Evolutionary conservation across 37 sponge, comb jelly and placozoan species (phyloP).

Genomic region (Chondrilla cf. caribensis): DNA sequence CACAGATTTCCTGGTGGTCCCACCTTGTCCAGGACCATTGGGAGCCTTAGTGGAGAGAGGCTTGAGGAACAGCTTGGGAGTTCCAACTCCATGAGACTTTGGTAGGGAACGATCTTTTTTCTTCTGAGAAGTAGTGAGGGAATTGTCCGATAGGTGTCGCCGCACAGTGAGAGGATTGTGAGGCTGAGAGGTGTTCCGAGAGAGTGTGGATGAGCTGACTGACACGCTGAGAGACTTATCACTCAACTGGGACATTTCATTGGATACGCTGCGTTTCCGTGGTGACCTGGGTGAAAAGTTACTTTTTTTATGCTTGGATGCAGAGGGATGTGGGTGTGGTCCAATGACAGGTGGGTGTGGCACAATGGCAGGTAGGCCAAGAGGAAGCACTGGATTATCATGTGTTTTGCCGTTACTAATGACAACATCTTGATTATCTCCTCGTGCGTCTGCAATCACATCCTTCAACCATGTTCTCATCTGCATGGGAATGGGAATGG

Average conservation of each 20-base stretch:
- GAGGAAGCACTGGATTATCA: neutral
- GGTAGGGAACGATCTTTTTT: too few relatives aligned
- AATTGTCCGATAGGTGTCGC: neutral
- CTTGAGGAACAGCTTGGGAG: too few relatives aligned
- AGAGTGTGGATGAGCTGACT: too few relatives aligned
- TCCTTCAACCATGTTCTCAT: too few relatives aligned
- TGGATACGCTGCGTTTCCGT: conserved; percentile 4
- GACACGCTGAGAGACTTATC: neutral
- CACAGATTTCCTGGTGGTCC: too few relatives aligned
- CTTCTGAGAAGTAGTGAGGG: neutral
- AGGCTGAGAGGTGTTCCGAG: too few relatives aligned
- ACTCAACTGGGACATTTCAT: neutral
- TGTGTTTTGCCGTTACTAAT: too few relatives aligned
- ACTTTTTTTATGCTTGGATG: neutral
- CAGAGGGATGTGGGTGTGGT: neutral
- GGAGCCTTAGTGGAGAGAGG: too few relatives aligned
- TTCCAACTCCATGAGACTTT: too few relatives aligned
- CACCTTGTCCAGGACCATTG: neutral
- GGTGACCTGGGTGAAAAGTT: neutral
- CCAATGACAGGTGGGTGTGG: neutral
- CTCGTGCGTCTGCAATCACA: too few relatives aligned
- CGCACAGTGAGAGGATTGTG: neutral
- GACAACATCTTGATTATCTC: too few relatives aligned
- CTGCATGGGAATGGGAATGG: neutral
- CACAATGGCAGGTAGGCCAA: neutral